phyloP scores from a whole-genome alignment of 2,797 vertebrate genomes.

The Peromyscus melanophrys region DNA sequence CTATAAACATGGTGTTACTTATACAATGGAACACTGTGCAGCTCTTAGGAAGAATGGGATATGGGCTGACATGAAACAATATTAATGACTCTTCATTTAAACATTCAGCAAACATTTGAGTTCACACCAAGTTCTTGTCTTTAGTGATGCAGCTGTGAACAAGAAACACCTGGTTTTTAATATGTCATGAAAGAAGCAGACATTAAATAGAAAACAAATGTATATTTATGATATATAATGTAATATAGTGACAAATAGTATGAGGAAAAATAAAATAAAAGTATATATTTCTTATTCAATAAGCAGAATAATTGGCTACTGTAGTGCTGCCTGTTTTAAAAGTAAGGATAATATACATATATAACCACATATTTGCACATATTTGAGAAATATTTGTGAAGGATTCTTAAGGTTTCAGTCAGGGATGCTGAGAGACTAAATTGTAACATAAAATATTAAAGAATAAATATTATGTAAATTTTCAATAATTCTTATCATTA shows the following conservation, averaged over 20 bases:
- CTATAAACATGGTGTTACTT: conserved; percentile 45
- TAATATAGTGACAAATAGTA: background rate
- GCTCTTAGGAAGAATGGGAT: background rate
- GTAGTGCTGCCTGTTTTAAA: background rate
- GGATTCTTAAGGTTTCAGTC: background rate
- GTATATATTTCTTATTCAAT: background rate
- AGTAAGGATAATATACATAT: conserved; percentile 7
- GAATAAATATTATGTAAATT: background rate
- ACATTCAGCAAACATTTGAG: conserved; percentile 25
- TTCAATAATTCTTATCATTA: background rate
- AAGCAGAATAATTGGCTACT: background rate
- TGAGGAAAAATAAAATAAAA: conserved; percentile 11
- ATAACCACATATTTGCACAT: background rate
- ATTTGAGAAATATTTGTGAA: conserved; percentile 3
- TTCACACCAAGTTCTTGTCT: conserved; percentile 32
- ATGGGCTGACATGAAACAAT: conserved; percentile 3
- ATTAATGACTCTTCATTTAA: conserved; percentile 40
- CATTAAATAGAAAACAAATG: conserved; percentile 4
- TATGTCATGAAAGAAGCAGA: conserved; percentile 2
- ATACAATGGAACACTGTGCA: background rate
- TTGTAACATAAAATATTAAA: conserved; percentile 38
- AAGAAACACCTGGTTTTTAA: conserved; percentile 37
- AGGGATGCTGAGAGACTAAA: background rate
- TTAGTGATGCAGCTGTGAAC: background rate
- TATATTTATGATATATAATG: conserved; percentile 3